Evolutionary conservation across 2,113 vertebrate genomes (phyloP), one percentile per base, ranked within the genome.

Genomic region (Cololabis saira): DNA sequence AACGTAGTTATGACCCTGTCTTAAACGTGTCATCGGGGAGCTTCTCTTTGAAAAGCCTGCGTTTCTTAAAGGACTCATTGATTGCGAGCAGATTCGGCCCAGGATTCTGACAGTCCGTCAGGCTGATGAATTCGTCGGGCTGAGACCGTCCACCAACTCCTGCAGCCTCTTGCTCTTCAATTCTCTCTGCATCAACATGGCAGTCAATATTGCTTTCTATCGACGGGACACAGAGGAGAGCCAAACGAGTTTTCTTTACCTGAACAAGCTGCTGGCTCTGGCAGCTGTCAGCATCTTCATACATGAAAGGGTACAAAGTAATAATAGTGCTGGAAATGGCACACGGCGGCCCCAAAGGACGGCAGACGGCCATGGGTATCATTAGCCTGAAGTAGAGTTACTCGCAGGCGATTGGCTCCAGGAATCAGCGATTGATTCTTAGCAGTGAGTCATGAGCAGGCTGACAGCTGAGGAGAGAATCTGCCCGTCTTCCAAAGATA

Each of bases 1-100:
- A 79, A 69, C 78, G 55, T 59, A 33, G 66, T 52, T 54, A 74
- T 86, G 80, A 82, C 82, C 85, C 67, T n/a, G 44, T 70, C 78
- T 87, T 80, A 60, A 81, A 74, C 67, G 63, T 71, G 80, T 81
- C 86, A 78, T 80, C 65, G 76, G 11, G 33, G 18, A 54, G 54
- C 19, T 3, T 72, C 64, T 85, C 69, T 48, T 58, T 9, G 53
- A 71, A n/a, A 72, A 45, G 62, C 64, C 44, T 71, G 65, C 79
- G 77, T 86, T 81, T 81, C 71, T 83, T 79, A 81, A 76, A 85
- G 67, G 51, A 45, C 61, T 80, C 82, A 87, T 82, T 83, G 87
- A 89, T 85, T 77, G 67, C 51, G 15, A 57, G 61, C 41, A 71
- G 61, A 81, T 83, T 84, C 81, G 49, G n/a, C n/a, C 80, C 64